phyloP scores from a whole-genome alignment of 2,888 invertebrate species.

The Emmelina monodactyla region DNA sequence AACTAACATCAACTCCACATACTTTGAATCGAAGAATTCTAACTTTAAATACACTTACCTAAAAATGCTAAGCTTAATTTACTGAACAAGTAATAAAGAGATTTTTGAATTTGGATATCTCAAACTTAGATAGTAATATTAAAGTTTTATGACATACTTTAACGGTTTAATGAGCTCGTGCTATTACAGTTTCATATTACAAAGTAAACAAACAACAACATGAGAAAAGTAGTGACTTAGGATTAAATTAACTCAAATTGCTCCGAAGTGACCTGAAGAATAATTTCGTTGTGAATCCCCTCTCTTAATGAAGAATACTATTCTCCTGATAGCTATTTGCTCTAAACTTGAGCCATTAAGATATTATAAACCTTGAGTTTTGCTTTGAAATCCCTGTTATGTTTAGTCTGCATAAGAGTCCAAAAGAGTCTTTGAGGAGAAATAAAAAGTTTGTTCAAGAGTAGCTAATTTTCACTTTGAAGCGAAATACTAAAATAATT shows the following conservation, averaged over 20 bases:
- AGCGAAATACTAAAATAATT: no score
- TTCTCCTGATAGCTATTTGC: constrained; percentile 50
- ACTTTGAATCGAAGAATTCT: no score
- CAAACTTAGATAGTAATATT: no score
- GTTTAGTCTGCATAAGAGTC: background rate
- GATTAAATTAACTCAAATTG: constrained; percentile 60
- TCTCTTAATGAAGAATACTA: constrained; percentile 56
- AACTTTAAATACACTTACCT: no score
- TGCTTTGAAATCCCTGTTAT: constrained; percentile 1
- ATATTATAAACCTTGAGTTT: constrained; percentile 37
- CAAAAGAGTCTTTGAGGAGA: constrained; percentile 1
- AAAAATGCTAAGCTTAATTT: no score
- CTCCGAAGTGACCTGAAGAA: constrained; percentile 60
- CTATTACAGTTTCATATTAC: constrained; percentile 18
- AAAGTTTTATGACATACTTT: no score
- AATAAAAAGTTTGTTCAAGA: background rate
- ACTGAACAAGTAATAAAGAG: no score
- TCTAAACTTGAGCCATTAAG: constrained; percentile 56
- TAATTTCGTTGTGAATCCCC: constrained; percentile 50
- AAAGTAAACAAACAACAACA: constrained; percentile 29
- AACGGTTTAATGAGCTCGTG: no score
- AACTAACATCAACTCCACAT: no score
- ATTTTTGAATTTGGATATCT: no score
- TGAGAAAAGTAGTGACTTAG: constrained; percentile 43
- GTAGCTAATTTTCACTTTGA: no score